Evolutionary conservation across 2,888 invertebrate genomes (phyloP), one percentile per base, ranked within the genome.

Genomic region (Anthophora plumipes): DNA sequence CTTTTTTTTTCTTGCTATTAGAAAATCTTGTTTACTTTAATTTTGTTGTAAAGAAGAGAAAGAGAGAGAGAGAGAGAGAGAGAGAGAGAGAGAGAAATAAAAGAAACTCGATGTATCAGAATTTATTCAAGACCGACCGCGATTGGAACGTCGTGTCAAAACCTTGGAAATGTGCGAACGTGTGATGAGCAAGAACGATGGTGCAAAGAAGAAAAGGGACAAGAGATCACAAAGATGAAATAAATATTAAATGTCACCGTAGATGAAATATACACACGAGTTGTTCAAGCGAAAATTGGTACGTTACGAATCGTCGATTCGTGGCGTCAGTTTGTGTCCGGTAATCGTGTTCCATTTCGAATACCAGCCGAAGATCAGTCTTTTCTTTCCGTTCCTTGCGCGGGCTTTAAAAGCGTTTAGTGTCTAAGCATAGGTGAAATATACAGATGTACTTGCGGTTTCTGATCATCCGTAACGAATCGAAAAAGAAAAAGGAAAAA

Each of bases 271-370:
- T 54, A 43, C 22, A 54, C 73, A 50, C 64, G 80, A 84, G 50
- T 79, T 20, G 41, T 76, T 52, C 41, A 31, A 64, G 25, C 25
- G 43, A 70, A 31, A 69, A 61, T 66, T 69, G 67, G 59, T 77
- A 66, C 83, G 84, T 82, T 82, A 76, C 85, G 82, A 84, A 84
- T 86, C 64, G 81, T 87, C 85, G 85, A 85, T 85, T 84, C 83
- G 88, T 83, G 83, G 74, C 79, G 83, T 74, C 37, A 57, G 31
- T 60, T n/a, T 46, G 60, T 68, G n/a, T 75, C n/a, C 67, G 67
- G 60, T 55, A 73, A 67, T 73, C 80, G 73, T 54, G 73, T 67
- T 80, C 60, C 61, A 55, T 75, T 70, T 54, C 48, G 78, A 48
- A 17, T 39, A 48, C n/a, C n/a, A n/a, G n/a, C n/a, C n/a, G 46